These are phyloP conservation scores for Adela reaumurella DNA, from an alignment of 2,888 invertebrate genomes.

Conservation along the genomic window DNA sequence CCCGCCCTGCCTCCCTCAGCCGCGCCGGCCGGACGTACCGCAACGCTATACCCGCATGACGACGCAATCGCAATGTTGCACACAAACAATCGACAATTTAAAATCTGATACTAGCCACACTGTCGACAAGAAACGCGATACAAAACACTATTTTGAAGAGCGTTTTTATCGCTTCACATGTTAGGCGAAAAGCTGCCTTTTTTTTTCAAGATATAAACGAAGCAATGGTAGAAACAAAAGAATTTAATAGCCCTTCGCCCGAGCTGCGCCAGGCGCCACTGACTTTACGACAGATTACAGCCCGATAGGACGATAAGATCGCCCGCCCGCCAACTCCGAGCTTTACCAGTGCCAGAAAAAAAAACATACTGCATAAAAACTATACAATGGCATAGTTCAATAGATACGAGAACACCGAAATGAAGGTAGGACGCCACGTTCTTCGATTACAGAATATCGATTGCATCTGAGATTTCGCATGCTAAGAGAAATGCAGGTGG, in stretches of 20 bases:
- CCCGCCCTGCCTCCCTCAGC: background rate
- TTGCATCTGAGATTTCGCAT: too few relatives aligned
- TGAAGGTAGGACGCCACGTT: background rate
- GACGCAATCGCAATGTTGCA: background rate
- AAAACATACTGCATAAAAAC: conserved; percentile 2
- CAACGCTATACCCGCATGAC: background rate
- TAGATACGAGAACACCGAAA: background rate
- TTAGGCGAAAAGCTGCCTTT: background rate
- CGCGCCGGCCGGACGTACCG: background rate
- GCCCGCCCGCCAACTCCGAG: conserved; percentile 2
- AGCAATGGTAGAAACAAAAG: conserved; percentile 5
- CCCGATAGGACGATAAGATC: conserved; percentile 6
- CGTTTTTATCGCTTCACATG: background rate
- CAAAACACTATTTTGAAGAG: too few relatives aligned
- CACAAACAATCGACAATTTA: background rate
- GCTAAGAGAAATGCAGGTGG: too few relatives aligned
- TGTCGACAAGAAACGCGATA: too few relatives aligned
- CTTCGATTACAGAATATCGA: too few relatives aligned
- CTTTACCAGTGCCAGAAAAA: conserved; percentile 2
- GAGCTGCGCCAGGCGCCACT: conserved; percentile 4
- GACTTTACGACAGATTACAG: conserved; percentile 6
- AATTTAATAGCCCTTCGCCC: conserved; percentile 4
- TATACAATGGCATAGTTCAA: conserved; percentile 2
- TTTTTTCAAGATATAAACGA: background rate
- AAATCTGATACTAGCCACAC: too few relatives aligned